phyloP scores from a whole-genome alignment of 2,797 vertebrate genomes.

The Hylomyscus alleni region DNA sequence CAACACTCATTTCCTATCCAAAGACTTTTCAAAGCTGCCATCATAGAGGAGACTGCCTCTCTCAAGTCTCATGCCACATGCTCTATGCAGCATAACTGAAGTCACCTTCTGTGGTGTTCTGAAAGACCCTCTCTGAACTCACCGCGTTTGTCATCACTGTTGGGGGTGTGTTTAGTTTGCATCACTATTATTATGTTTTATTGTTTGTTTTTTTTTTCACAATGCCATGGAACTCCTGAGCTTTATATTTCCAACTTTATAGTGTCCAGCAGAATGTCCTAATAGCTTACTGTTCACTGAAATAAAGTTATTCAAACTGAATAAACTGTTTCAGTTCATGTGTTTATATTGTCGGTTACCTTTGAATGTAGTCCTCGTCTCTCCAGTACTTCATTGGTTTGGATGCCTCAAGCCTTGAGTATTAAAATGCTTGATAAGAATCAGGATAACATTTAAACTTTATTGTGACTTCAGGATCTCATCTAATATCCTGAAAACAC shows the following conservation, averaged over 20 bases:
- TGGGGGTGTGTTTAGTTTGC: not conserved
- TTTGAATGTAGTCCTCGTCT: not conserved
- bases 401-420: not conserved
- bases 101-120: not conserved
- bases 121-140: not conserved
- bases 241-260: not conserved
- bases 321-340: not conserved
- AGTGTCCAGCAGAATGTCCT: not conserved
- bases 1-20: not conserved
- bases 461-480: not conserved
- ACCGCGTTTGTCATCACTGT: not conserved
- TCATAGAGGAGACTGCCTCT: not conserved
- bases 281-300: not conserved
- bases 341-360: not conserved
- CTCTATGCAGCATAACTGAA: accelerated
- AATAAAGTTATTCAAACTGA: conserved; percentile 18
- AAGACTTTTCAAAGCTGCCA: not conserved
- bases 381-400: not conserved
- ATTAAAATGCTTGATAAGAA: not conserved
- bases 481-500: not conserved
- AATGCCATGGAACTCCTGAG: not conserved
- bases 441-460: not conserved
- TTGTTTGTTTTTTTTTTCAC: not conserved
- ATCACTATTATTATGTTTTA: not conserved
- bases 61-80: not conserved